Conservation (phyloP, 2,888 invertebrate genomes). For the Epirrhoe alternata region DNA sequence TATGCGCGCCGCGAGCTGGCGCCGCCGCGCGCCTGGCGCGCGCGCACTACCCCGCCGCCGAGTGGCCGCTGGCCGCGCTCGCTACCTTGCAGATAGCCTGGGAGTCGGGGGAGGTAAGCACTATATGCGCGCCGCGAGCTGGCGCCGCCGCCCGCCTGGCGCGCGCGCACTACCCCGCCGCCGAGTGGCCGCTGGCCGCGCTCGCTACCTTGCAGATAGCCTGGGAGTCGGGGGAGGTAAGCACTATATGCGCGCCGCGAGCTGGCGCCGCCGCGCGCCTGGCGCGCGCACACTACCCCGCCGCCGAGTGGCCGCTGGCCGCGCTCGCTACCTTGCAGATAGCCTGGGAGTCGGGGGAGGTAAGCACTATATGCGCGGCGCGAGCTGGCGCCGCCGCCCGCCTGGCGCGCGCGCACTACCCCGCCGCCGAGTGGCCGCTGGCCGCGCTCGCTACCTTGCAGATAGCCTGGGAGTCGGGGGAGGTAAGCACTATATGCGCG, state of each 20-base stretch:
- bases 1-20: no score
- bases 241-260: slow-evolving; percentile 86
- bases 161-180: slow-evolving; percentile 95
- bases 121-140: slow-evolving; percentile 86
- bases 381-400: no score
- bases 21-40: no score
- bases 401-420: no score
- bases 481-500: no score
- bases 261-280: slow-evolving; percentile 91
- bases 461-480: no score
- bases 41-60: no score
- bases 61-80: no score
- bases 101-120: slow-evolving; percentile 32
- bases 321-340: slow-evolving; percentile 92
- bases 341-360: slow-evolving; percentile 34
- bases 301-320: slow-evolving; percentile 92
- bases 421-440: no score
- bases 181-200: slow-evolving; percentile 92
- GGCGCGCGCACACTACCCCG: slow-evolving; percentile 95
- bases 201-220: slow-evolving; percentile 90
- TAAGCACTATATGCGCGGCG: no score
- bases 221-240: slow-evolving; percentile 33
- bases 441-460: no score
- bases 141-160: slow-evolving; percentile 92
- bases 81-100: no score